Percentiles rank a stretch among this genome's conserved stretches.
Conservation (phyloP, 2,888 invertebrate genomes). For the Colostygia pectinataria region DNA sequence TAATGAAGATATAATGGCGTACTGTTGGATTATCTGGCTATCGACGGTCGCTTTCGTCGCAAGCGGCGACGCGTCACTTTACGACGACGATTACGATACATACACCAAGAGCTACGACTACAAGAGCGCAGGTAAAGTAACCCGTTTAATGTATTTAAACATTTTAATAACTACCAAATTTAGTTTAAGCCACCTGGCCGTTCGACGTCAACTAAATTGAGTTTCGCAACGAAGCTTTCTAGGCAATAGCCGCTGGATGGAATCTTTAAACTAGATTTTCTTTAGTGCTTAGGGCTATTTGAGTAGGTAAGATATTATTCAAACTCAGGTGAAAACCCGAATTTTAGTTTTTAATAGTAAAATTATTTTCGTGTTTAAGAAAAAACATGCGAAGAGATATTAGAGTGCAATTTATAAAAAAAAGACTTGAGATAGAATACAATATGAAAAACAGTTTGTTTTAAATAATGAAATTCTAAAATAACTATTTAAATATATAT, state of each 20-base stretch:
- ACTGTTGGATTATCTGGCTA: constrained; percentile 56
- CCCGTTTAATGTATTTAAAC: constrained; percentile 22
- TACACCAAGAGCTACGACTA: constrained; percentile 72
- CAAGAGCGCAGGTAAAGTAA: constrained; percentile 64
- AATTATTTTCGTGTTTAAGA: too few relatives aligned
- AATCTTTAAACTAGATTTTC: constrained; percentile 45
- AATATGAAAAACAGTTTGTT: too few relatives aligned
- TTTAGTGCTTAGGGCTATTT: constrained; percentile 34
- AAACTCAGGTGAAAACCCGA: neutral
- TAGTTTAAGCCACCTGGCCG: constrained; percentile 47
- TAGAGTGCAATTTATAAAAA: too few relatives aligned
- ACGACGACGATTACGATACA: constrained; percentile 75
- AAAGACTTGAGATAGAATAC: too few relatives aligned
- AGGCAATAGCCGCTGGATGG: constrained; percentile 42
- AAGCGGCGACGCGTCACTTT: constrained; percentile 58
- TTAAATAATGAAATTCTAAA: too few relatives aligned
- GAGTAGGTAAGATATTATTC: constrained; percentile 30
- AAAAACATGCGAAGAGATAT: too few relatives aligned
- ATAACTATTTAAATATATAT: too few relatives aligned
- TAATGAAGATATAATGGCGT: constrained; percentile 51
- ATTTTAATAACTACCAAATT: constrained; percentile 40
- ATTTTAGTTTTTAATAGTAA: too few relatives aligned
- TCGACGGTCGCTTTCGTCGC: constrained; percentile 51
- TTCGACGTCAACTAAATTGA: constrained; percentile 52
- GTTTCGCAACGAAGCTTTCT: constrained; percentile 53